Base-by-base conservation (phyloP, 2,888 invertebrate species). In the Tetropium fuscum region DNA sequence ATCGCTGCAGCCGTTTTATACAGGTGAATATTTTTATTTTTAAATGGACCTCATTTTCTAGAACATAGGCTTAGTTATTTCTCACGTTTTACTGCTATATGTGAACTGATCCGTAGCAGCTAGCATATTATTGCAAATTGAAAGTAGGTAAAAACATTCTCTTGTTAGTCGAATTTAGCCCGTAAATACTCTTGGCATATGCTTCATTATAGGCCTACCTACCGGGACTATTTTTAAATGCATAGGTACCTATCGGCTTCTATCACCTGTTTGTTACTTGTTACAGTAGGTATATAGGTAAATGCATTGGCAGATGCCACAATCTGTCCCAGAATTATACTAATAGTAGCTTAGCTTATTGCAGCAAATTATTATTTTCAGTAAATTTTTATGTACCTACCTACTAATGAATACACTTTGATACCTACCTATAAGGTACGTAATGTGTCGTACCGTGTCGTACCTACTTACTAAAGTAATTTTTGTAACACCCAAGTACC, bases 71-170 rank as follows among this genome's bases (percentile, higher is more conserved):
- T 18, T 18, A 41, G n/a, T 41, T 41, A 18, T 8, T 11, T 11
- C 8, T 18, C 32, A n/a, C 27, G 11, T 13, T 22, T 8, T 2
- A 19, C 8, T n/a, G n/a, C 15, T 22, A 36, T n/a, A n/a, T n/a
- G 13, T 3, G 19, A 3, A 32, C 18, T 34, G 18, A 16, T 2
- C 30, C 11, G 32, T 45, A 45, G 45, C 10, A 45, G 19, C 30
- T 32, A 5, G n/a, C 16, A n/a, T n/a, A n/a, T 41, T 48, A 20
- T 59, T 54, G 25, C 27, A 56, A 63, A 56, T 53, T 60, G 64
- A 64, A 64, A 64, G 64, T 64, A 64, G 64, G 64, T 58, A 58
- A 63, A 57, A 64, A 55, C 64, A 58, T 64, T 64, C 64, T 60
- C 64, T 55, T 54, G 16, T 5, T 8, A 7, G 8, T 40, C 36